Base-by-base conservation (phyloP, 2,888 invertebrate genomes). In the Sphecodes monilicornis region DNA sequence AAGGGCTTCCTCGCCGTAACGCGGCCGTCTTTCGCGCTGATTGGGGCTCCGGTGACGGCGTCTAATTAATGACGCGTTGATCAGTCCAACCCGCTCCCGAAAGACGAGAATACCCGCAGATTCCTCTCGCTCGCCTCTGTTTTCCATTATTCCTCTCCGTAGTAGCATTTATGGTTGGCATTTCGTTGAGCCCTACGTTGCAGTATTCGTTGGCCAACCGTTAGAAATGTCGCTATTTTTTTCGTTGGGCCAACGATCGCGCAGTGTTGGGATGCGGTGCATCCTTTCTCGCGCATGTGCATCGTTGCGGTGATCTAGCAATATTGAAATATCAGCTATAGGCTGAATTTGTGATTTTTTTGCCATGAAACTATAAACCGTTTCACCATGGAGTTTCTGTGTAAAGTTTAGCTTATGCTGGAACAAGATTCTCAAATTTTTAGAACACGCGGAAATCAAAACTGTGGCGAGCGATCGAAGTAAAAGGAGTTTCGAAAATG, bases 51-150 rank as follows among this genome's bases (percentile, higher is more conserved):
- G 66, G 36, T 66, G 57, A 64, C 32, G 13, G 41, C 68, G 41
- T 41, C 41, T 54, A 54, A 76, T 76, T 79, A 76, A 79, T 68
- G n/a, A 50, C 26, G 57, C 77, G 8, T 32, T 39, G n/a, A 78
- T 29, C 18, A 43, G 29, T 64, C 64, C 32, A 60, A 60, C 60
- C 60, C 26, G 29, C 50, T n/a, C 50, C 50, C 22, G 29, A 26
- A 60, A 60, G 60, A n/a, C 32, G n/a, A 46, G 43, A 66, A 76
- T 46, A 60, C 60, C 29, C 60, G 29, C 29, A 26, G 26, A 29
- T 6, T 29, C 26, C 60, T 29, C 6, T 13, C 60, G 11, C 60
- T 60, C 29, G 60, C 16, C 60, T 29, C 13, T 60, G 16, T 60
- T 60, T 60, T 29, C 60, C 60, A 60, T 60, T 29, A 60, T 29